A percentile compares a stretch with the other conserved stretches of the same genome.
These are phyloP conservation scores for Rotaria macrura DNA, from an alignment of 2,888 invertebrate species.

Conservation along the genomic window DNA sequence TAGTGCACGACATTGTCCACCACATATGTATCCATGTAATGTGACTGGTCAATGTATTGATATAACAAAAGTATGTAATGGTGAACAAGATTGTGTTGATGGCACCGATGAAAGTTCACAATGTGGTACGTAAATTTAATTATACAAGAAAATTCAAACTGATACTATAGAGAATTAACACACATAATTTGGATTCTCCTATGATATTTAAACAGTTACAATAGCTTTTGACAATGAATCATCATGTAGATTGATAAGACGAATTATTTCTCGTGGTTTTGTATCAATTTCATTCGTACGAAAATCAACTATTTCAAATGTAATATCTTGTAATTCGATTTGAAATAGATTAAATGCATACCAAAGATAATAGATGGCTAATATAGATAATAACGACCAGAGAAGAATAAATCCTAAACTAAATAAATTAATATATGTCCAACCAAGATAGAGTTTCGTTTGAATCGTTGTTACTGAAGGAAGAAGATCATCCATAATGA, in stretches of 20 bases:
- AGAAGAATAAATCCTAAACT: neutral
- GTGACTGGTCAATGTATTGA: conserved; percentile 61
- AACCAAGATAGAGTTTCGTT: neutral
- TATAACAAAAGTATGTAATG: conserved; percentile 75
- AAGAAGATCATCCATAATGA: neutral
- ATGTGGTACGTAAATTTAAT: conserved; percentile 68
- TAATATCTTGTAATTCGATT: neutral
- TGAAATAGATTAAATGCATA: neutral
- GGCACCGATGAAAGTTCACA: conserved; percentile 78
- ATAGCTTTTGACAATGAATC: conserved; percentile 8
- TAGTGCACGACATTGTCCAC: conserved; percentile 37
- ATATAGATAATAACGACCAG: neutral
- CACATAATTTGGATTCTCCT: no score
- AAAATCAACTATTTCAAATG: conserved; percentile 4
- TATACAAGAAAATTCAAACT: no score
- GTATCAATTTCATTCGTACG: neutral
- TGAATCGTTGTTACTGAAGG: neutral
- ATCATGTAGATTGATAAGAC: conserved; percentile 1
- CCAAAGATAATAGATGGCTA: neutral
- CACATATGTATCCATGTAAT: conserved; percentile 43
- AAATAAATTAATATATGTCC: neutral
- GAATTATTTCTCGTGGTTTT: neutral
- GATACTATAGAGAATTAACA: no score
- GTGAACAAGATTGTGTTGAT: conserved; percentile 74
- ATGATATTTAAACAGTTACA: conserved; percentile 24